These are phyloP conservation scores for Nasua narica DNA, from an alignment of 2,797 vertebrate species.

Conservation along the genomic window DNA sequence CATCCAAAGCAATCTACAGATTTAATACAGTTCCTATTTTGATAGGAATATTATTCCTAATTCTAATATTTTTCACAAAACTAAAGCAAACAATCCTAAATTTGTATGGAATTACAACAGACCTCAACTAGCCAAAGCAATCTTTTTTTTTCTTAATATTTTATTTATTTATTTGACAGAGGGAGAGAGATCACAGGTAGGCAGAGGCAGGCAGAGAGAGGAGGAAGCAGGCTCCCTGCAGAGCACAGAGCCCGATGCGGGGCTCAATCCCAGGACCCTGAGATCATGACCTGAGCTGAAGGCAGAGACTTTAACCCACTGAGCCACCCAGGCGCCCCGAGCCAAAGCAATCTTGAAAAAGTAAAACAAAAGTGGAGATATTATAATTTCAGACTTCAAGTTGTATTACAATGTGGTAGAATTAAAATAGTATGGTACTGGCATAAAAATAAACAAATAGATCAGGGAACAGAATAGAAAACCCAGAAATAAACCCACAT, in stretches of 20 bases:
- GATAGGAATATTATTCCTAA: too few species aligned
- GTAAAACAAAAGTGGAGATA: not conserved
- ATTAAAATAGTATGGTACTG: not conserved
- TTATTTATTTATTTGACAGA: too few species aligned
- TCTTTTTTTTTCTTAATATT: too few species aligned
- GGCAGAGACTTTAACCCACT: too few species aligned
- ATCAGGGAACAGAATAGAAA: not conserved
- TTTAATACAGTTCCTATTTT: not conserved
- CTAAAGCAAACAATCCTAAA: not conserved
- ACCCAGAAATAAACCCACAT: not conserved
- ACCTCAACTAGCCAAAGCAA: not conserved
- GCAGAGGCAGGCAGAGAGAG: too few species aligned
- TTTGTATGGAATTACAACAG: not conserved
- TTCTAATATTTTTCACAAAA: not conserved
- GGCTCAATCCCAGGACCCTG: too few species aligned
- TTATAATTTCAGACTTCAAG: not conserved
- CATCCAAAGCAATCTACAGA: not conserved
- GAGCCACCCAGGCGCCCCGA: too few species aligned
- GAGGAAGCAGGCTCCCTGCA: too few species aligned
- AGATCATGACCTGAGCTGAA: too few species aligned
- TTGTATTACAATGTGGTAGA: not conserved
- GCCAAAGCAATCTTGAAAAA: not conserved
- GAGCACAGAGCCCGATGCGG: too few species aligned
- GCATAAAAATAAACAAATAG: not conserved
- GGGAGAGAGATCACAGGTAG: too few species aligned